Conservation (phyloP, 1,140 invertebrate species). For the Brachionus plicatilis region DNA sequence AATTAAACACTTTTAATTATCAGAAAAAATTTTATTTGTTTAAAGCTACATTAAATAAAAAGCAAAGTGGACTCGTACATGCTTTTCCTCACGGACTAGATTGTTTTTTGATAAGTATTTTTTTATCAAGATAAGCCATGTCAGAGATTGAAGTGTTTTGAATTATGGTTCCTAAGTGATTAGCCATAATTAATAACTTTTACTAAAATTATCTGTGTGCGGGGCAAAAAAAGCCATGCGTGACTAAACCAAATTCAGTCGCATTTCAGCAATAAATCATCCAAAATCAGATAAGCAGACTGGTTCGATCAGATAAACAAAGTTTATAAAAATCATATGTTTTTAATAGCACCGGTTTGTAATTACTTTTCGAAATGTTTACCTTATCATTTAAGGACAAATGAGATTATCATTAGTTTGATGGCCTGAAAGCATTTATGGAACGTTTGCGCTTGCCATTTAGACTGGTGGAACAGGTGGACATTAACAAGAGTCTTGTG, state of each 20-base stretch:
- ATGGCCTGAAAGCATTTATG: neutral
- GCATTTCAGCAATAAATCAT: neutral
- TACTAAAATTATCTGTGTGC: neutral
- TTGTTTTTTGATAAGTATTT: neutral
- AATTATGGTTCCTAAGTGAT: neutral
- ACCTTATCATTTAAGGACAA: slow-evolving; percentile 8
- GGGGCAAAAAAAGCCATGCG: neutral
- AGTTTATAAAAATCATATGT: neutral
- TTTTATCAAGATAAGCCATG: neutral
- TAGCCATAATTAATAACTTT: neutral
- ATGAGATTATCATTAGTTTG: neutral
- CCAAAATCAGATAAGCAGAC: neutral
- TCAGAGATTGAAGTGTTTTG: neutral
- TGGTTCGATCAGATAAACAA: neutral
- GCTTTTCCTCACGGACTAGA: neutral
- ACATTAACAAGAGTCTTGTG: neutral
- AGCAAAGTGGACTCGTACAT: neutral
- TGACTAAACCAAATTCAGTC: neutral
- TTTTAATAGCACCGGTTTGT: slow-evolving; percentile 1
- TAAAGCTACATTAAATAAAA: neutral
- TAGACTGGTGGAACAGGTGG: neutral
- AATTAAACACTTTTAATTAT: neutral
- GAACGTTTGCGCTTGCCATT: neutral
- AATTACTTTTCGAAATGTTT: slow-evolving; percentile 16
- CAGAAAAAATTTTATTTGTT: neutral